Base-by-base conservation (phyloP, 2,888 invertebrate genomes). In the Lordiphosa andalusiaca region DNA sequence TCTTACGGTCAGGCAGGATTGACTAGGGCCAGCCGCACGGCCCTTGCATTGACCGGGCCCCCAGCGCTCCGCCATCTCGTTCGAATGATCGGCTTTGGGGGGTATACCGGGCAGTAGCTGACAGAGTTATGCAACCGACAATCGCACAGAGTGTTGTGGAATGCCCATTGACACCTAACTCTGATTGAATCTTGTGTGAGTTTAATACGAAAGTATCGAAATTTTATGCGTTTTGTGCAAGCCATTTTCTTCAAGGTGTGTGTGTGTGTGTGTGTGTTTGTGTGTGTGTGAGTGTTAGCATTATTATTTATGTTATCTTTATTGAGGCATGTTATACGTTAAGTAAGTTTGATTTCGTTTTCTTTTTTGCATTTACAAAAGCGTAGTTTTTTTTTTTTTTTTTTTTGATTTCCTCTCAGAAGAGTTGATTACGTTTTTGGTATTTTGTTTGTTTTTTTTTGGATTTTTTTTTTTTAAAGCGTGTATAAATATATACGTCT, bases 401-500 rank as follows among this genome's bases (percentile, higher is more conserved):
- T 53, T 38, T 33, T 47, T 47, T 50, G 66, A 6, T 23, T 33
- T 56, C 19, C 46, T 52, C 39, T 56, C 41, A 53, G 50, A 54
- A 46, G 52, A 53, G 52, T 69, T 50, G 47, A 30, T 50, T 52
- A 54, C 49, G 47, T 47, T 56, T 55, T 53, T 59, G 36, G 40
- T 37, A 30, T 23, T 42, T 51, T 41, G 21, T 40, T 16, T 42
- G 23, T 38, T 16, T 40, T 16, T 42, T 30, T 35, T n/a, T n/a
- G n/a, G n/a, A n/a, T n/a, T n/a, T 41, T 16, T 16, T 60, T 56
- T 56, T 40, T 48, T 61, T 58, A 67, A 76, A 76, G 76, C 64
- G 87, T 87, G 84, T 86, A 86, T 88, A 88, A 86, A 87, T 86
- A 87, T 88, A 88, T 88, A 86, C 84, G 78, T 77, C 85, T 82